Evolutionary conservation across 2,888 invertebrate species (phyloP), one percentile per base, ranked within the genome.

Genomic region (Latrodectus hesperus): DNA sequence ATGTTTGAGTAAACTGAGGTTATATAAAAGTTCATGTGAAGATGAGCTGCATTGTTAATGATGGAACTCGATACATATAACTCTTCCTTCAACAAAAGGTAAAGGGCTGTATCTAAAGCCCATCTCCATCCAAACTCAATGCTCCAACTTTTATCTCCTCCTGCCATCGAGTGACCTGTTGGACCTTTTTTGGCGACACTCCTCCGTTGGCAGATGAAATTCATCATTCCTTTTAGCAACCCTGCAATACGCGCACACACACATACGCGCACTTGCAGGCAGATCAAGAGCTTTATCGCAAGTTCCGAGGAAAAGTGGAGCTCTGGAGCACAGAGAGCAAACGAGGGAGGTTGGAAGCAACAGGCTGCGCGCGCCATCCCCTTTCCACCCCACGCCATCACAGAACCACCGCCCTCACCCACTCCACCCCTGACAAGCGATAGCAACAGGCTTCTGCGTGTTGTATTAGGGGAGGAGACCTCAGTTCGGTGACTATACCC

Each of bases 381-480:
- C 75, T 52, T 52, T 17, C 75, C 52, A 17, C 53, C 73, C 51
- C 53, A 52, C 73, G n/a, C 73, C 53, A n/a, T n/a, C 38, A 38
- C 68, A 22, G 16, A 12, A 14, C 70, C 64, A n/a, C 64, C 52
- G 38, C 67, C 12, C 81, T 55, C 74, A 52, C 11, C 82, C 10
- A 73, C 53, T 53, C 73, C 53, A 51, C 84, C 77, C 72, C 78
- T 22, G 77, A 77, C 84, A 72, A 72, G 72, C 78, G 77, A 84
- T 84, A 84, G 84, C 84, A 84, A 84, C 84, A 84, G 84, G 84
- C 84, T 78, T 84, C 78, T 73, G 60, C 76, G 71, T 75, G 71
- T 77, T 78, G 77, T 76, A 64, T 16, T 26, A 76, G 71, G 84
- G 74, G 75, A 84, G 84, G 78, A 78, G 78, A 77, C 73, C 72